Conservation (phyloP, 2,113 vertebrate genomes). For the Verasper variegatus region DNA sequence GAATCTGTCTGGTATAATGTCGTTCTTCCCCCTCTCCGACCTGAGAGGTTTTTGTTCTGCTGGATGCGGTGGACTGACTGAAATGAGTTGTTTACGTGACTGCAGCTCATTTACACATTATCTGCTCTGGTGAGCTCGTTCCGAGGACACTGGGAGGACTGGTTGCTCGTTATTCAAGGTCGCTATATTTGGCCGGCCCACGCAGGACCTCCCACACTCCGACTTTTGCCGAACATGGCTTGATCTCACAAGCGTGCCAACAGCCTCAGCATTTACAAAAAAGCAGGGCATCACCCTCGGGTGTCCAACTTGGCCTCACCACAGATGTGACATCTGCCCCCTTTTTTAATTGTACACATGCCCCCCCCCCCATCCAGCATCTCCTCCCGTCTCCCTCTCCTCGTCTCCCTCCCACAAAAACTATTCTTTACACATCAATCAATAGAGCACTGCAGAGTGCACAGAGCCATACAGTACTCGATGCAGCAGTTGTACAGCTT, state of each 20-base stretch:
- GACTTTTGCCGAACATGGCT: not conserved
- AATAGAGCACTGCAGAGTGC: constrained; percentile 77
- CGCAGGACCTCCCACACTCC: not conserved
- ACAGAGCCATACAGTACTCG: constrained; percentile 68
- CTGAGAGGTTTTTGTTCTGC: constrained; percentile 28
- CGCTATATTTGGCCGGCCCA: not conserved
- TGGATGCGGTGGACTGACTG: constrained; percentile 25
- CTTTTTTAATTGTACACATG: constrained; percentile 47
- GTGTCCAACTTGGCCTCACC: constrained; percentile 34
- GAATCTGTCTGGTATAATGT: constrained; percentile 51
- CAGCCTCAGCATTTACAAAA: constrained; percentile 35
- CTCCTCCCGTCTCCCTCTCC: constrained; percentile 1
- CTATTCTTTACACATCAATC: constrained; percentile 80
- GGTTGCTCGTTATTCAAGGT: constrained; percentile 41
- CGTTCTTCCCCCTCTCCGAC: constrained; percentile 4
- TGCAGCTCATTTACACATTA: constrained; percentile 26
- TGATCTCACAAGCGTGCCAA: constrained; percentile 24
- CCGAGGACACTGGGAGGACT: not conserved
- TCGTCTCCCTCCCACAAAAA: constrained; percentile 54
- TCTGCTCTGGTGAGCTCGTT: constrained; percentile 1
- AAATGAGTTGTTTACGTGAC: constrained; percentile 35
- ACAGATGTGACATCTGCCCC: constrained; percentile 64
- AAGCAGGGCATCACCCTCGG: constrained; percentile 33
- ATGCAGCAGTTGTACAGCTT: constrained; percentile 74
- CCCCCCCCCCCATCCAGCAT: constrained; percentile 12